A percentile compares a stretch with the other conserved stretches of the same genome.
Conservation (phyloP, 2,797 vertebrate species). For the Crocodylus rhombifer region DNA sequence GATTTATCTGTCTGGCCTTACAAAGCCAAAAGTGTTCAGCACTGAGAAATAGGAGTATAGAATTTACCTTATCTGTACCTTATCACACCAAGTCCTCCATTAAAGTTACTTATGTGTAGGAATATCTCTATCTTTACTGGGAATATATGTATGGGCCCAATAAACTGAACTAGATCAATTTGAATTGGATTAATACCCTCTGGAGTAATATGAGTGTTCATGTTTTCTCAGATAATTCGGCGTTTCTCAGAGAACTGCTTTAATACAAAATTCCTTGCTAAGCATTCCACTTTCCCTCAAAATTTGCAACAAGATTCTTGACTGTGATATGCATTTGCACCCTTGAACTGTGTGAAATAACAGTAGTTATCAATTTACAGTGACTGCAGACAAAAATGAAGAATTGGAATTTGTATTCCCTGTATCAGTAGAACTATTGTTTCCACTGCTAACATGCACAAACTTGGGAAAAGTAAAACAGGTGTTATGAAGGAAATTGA, state of each 20-base stretch:
- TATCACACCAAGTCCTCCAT: not conserved
- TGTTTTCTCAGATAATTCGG: not conserved
- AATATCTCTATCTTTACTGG: not conserved
- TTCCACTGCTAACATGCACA: not conserved
- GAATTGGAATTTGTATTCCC: not conserved
- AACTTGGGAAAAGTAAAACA: no score
- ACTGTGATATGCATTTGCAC: not conserved
- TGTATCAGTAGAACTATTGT: not conserved
- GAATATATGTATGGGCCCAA: not conserved
- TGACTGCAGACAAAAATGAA: conserved; percentile 9
- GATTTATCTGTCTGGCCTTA: not conserved
- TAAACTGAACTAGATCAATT: not conserved
- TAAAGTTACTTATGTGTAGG: not conserved
- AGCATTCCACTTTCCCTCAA: accelerated
- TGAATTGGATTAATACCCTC: not conserved
- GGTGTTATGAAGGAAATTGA: no score
- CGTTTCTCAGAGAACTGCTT: not conserved
- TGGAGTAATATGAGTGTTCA: accelerated
- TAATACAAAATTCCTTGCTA: not conserved
- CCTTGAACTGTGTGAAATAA: not conserved
- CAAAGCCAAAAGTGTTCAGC: not conserved
- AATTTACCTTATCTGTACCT: not conserved
- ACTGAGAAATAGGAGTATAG: not conserved
- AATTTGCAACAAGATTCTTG: not conserved
- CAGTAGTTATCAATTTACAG: not conserved